Conservation (phyloP, 2,797 vertebrate species). For the Scolopax rusticola region DNA sequence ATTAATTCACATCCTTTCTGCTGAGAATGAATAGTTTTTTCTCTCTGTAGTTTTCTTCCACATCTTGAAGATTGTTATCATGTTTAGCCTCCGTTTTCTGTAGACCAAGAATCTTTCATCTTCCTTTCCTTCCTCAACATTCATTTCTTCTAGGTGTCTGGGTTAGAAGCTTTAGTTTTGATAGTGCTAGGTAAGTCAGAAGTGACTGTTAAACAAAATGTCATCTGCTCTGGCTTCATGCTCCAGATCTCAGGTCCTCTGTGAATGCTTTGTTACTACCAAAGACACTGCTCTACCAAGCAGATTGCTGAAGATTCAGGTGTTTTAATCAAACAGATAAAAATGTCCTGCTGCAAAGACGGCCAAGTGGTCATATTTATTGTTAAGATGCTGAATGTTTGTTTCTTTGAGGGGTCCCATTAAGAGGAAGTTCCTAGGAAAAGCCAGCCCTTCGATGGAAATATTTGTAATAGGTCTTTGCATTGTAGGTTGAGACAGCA, state of each 20-base stretch:
- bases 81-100: background rate
- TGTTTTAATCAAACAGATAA: background rate
- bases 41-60: background rate
- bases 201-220: background rate
- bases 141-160: background rate
- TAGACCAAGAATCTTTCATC: background rate
- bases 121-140: background rate
- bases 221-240: background rate
- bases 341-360: background rate
- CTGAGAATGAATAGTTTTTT: background rate
- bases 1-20: background rate
- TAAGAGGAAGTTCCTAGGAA: background rate
- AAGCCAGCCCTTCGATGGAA: background rate
- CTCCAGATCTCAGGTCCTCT: background rate
- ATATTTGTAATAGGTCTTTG: background rate
- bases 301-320: background rate
- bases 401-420: background rate
- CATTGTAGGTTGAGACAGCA: background rate
- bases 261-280: background rate
- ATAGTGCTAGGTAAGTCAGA: background rate
- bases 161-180: background rate
- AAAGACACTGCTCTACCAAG: background rate
- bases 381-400: background rate
- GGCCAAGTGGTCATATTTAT: background rate
- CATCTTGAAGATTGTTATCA: background rate